phyloP scores from a whole-genome alignment of 2,113 vertebrate species.

The Hypanus sabinus region DNA sequence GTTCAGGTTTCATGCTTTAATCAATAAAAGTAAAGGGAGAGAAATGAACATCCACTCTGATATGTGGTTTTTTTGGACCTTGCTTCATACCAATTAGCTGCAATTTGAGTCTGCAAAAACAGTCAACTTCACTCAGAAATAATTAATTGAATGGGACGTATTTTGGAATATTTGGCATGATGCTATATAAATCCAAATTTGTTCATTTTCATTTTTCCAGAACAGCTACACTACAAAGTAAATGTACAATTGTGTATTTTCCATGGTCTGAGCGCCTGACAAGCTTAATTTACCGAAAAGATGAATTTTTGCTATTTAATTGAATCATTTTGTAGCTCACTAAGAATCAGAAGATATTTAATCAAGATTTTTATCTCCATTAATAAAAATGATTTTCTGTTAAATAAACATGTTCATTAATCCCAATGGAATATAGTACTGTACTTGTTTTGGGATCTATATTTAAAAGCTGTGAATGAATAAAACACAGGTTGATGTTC shows the following conservation, averaged over 20 bases:
- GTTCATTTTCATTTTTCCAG: background rate
- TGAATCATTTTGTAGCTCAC: background rate
- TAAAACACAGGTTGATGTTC: background rate
- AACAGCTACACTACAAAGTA: background rate
- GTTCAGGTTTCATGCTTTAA: too few relatives aligned
- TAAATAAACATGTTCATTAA: background rate
- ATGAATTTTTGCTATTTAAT: slow-evolving; percentile 26
- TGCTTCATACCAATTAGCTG: background rate
- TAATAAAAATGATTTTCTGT: background rate
- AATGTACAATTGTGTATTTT: slow-evolving; percentile 1
- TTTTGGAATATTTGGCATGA: background rate
- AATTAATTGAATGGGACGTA: background rate
- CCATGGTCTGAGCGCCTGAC: background rate
- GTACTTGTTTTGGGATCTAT: background rate
- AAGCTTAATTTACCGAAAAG: background rate
- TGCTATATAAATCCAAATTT: background rate
- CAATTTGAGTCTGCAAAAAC: background rate
- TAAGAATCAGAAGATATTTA: background rate
- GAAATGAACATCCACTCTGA: background rate
- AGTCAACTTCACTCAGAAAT: background rate
- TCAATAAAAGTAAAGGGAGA: background rate
- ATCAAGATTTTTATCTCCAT: background rate
- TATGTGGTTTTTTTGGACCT: background rate
- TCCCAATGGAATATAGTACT: background rate
- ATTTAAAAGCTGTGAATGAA: background rate